Evolutionary conservation across 2,888 invertebrate species (phyloP).

Genomic region (Baccha elongata): DNA sequence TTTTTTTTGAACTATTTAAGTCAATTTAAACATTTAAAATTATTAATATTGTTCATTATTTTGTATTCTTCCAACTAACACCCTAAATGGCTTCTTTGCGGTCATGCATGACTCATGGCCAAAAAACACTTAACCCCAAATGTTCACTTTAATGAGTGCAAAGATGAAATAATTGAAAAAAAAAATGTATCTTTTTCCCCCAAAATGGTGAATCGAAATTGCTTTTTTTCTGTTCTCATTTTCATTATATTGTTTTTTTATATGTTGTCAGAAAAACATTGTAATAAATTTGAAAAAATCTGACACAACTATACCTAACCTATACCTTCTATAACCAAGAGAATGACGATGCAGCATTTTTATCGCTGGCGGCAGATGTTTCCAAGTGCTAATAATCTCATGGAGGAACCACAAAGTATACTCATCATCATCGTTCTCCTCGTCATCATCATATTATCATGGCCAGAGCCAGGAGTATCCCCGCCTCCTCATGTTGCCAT

Average conservation of each 20-base stretch:
- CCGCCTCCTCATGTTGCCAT: constrained; percentile 61
- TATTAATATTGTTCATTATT: constrained; percentile 18
- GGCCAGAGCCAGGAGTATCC: constrained; percentile 30
- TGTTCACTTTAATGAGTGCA: constrained; percentile 57
- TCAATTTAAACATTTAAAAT: constrained; percentile 32
- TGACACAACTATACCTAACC: constrained; percentile 50
- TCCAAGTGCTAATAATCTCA: constrained; percentile 74
- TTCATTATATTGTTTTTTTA: constrained; percentile 14
- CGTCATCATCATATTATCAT: constrained; percentile 47
- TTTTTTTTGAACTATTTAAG: neutral
- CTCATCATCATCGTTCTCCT: constrained; percentile 66
- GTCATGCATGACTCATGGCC: constrained; percentile 12
- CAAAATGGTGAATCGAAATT: constrained; percentile 49
- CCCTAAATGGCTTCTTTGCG: constrained; percentile 12
- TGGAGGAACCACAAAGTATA: constrained; percentile 72
- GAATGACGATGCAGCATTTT: constrained; percentile 68
- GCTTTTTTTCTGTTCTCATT: constrained; percentile 42
- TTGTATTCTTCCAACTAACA: neutral
- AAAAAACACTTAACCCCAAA: constrained; percentile 58
- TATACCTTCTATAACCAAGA: too few species aligned
- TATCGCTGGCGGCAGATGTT: constrained; percentile 74
- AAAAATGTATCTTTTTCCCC: constrained; percentile 22
- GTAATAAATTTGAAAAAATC: constrained; percentile 71
- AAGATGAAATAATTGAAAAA: constrained; percentile 38
- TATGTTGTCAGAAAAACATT: constrained; percentile 53